Evolutionary conservation across 2,888 invertebrate species (phyloP).

Genomic region (Drosophila gaucha): DNA sequence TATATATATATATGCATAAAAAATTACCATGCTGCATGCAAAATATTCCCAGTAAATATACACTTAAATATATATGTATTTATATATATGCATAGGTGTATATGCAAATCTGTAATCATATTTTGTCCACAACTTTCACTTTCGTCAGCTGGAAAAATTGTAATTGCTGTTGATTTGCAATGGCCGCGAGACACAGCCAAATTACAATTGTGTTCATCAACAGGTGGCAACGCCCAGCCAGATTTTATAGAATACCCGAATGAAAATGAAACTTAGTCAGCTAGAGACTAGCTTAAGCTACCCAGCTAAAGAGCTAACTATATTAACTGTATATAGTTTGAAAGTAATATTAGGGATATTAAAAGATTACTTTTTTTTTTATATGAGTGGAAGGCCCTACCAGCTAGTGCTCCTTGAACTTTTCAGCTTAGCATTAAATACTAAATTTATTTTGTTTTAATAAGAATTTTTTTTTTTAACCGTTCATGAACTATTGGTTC

Average conservation of each 20-base stretch:
- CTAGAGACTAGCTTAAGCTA: too few relatives aligned
- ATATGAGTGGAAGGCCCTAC: too few relatives aligned
- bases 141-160: slow-evolving; percentile 28
- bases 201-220: slow-evolving; percentile 1
- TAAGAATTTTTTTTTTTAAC: too few relatives aligned
- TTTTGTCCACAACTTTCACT: slow-evolving; percentile 50
- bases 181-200: slow-evolving; percentile 1
- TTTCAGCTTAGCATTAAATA: too few relatives aligned
- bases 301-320: too few relatives aligned
- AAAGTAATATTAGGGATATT: too few relatives aligned
- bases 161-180: slow-evolving; percentile 27
- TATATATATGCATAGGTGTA: background rate
- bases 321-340: too few relatives aligned
- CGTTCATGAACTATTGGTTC: too few relatives aligned
- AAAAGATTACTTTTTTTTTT: too few relatives aligned
- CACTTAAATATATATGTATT: slow-evolving; percentile 1
- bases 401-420: too few relatives aligned
- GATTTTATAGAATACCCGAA: too few relatives aligned
- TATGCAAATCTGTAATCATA: slow-evolving; percentile 39
- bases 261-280: background rate
- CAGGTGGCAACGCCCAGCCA: slow-evolving; percentile 10
- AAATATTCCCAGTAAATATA: background rate
- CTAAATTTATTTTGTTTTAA: too few relatives aligned
- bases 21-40: slow-evolving; percentile 10
- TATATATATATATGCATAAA: slow-evolving; percentile 4